Evolutionary conservation across 2,113 vertebrate genomes (phyloP).

Genomic region (Barbus barbus): DNA sequence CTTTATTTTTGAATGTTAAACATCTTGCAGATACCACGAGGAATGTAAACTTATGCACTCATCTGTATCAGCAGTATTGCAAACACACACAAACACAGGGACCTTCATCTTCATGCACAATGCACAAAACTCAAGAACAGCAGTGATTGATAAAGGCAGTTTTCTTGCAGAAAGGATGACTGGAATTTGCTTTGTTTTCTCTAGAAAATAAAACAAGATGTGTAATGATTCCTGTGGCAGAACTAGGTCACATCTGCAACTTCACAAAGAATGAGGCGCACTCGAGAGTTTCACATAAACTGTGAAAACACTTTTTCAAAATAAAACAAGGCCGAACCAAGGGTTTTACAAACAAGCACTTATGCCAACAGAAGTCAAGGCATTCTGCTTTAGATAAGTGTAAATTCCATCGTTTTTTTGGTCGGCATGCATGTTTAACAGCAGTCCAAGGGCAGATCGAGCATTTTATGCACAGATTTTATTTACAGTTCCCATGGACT

Average conservation of each 20-base stretch:
- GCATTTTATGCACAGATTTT: constrained; percentile 65
- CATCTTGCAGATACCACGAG: background rate
- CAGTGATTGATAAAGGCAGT: constrained; percentile 31
- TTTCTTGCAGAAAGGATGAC: constrained; percentile 14
- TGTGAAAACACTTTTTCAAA: constrained; percentile 6
- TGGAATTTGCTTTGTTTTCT: constrained; percentile 38
- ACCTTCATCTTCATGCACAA: constrained; percentile 13
- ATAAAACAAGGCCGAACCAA: background rate
- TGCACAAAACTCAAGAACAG: constrained; percentile 34
- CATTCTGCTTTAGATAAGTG: constrained; percentile 56
- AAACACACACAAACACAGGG: background rate
- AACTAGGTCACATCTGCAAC: constrained; percentile 36
- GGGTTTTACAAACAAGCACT: constrained; percentile 15
- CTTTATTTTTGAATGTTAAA: background rate
- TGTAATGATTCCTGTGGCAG: constrained; percentile 21
- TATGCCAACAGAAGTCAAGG: constrained; percentile 23
- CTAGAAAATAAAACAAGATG: constrained; percentile 43
- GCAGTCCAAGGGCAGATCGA: constrained; percentile 54
- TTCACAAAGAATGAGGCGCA: background rate
- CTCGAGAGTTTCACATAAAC: background rate
- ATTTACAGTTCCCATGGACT: constrained; percentile 77
- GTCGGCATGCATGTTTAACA: constrained; percentile 59
- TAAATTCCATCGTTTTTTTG: constrained; percentile 60
- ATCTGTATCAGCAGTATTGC: background rate
- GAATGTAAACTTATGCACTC: constrained; percentile 8